Base-by-base conservation (phyloP, 2,888 invertebrate species). In the Pogonocherus hispidulus region DNA sequence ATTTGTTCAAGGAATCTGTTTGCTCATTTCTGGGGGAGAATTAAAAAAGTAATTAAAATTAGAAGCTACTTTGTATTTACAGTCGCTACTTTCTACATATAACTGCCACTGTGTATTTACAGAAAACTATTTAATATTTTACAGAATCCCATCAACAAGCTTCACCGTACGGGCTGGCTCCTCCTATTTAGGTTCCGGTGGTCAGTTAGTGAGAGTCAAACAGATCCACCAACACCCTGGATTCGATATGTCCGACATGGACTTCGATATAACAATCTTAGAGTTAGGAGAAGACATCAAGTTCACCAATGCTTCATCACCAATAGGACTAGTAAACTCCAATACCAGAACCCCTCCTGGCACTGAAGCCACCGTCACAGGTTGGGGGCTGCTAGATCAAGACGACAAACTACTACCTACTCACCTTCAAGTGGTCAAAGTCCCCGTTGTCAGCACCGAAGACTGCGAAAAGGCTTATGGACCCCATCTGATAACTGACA, bases 401-500 rank as follows among this genome's bases (percentile, higher is more conserved):
- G 62, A 63, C 19, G 66, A 55, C 3, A 32, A 51, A 2, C 11
- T 41, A n/a, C 37, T 63, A 9, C 55, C 68, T 0, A 52, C 3
- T 1, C 19, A 67, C 5, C 62, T 78, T 6, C 67, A 70, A 41
- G 66, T 72, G 8, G 72, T 71, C 1, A 67, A 73, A 46, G 74
- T 76, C 18, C 75, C 75, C 3, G 49, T 75, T 6, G 27, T 76
- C 8, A 64, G 52, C 41, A 66, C 62, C 18, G 44, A 14, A 9
- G 65, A 67, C 5, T 76, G 76, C 32, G 11, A 18, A 32, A 44
- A 52, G n/a, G 19, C 6, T 16, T 63, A 63, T 20, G 54, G 55
- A 3, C 9, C 0, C 1, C 82, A 86, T 0, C 9, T 16, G 23
- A 84, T 90, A 56, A 88, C 89, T 1, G 80, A 80, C 55, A 86